Evolutionary conservation across 2,113 vertebrate species (phyloP), one percentile per base, ranked within the genome.

Genomic region (Pterocles burchelli): DNA sequence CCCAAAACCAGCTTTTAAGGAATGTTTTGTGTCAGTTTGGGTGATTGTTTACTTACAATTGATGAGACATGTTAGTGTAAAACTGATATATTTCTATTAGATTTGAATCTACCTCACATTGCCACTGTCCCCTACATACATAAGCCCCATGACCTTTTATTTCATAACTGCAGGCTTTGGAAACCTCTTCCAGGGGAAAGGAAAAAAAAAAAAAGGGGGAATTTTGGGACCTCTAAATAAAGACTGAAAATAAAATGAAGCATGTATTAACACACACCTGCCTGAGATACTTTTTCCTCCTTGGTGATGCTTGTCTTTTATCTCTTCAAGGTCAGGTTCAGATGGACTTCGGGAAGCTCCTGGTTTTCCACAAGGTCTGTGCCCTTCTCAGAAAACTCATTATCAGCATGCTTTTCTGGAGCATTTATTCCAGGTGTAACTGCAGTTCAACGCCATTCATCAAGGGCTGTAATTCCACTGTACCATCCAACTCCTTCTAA

Each of bases 261-360:
- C 84, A 94, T 85, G 80, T 55, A 81, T 74, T 80, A 83, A 75
- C 49, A 95, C 82, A 91, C 80, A 92, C 76, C 89, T 95, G 55
- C 79, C 67, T 54, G 46, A 90, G 46, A 83, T 6, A 61, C 16
- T 22, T 74, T 67, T 91, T 29, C 49, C 82, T 88, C 45, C 38
- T 75, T 2, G 0, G 26, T 25, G 17, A 58, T 10, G 21, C 57
- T 61, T 91, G 70, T 13, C 43, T 84, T 87, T 72, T 45, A 31
- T 31, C 36, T 85, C 70, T 95, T 75, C 70, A 52, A 82, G 16
- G 45, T 41, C 54, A 84, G 13, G 36, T 34, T 88, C 52, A 91
- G 48, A 6, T 90, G 93, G 66, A 54, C 63, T 77, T 74, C 76
- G 78, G 88, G 83, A 76, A 80, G 43, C 17, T 92, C 41, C 68